phyloP scores from a whole-genome alignment of 2,797 vertebrate genomes.

The Crossoptilon crossoptilon region DNA sequence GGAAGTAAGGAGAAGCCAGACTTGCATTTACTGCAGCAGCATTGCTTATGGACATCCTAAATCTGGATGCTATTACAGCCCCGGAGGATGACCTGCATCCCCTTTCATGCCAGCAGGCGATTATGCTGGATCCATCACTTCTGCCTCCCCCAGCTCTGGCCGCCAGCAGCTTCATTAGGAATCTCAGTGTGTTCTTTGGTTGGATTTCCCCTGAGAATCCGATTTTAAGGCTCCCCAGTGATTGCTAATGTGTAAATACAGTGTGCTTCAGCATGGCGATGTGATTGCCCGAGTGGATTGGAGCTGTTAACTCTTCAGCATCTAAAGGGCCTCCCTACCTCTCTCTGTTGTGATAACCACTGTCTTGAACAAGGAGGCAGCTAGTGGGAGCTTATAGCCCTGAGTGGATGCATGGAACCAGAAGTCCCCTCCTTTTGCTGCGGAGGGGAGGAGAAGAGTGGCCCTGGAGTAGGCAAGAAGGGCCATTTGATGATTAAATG shows the following conservation, averaged over 20 bases:
- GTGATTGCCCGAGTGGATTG: slow-evolving; percentile 6
- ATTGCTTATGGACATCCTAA: not conserved
- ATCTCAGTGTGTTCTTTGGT: slow-evolving; percentile 46
- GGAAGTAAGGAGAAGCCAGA: not conserved
- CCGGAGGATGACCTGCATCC: not conserved
- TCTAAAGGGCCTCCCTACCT: not conserved
- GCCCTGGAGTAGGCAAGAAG: slow-evolving; percentile 37
- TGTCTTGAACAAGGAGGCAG: not conserved
- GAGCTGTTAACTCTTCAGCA: slow-evolving; percentile 42
- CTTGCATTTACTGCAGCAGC: not conserved
- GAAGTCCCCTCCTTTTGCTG: not conserved
- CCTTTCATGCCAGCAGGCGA: not conserved
- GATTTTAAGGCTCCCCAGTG: slow-evolving; percentile 50
- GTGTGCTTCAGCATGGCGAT: slow-evolving; percentile 26
- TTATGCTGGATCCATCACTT: not conserved
- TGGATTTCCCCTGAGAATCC: slow-evolving; percentile 63
- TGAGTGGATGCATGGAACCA: not conserved
- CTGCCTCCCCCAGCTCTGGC: not conserved
- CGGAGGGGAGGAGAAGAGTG: not conserved
- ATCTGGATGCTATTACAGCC: not conserved
- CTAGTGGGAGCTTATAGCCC: not conserved
- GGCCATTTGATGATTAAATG: slow-evolving; percentile 60
- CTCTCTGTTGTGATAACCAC: not conserved
- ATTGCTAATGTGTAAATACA: slow-evolving; percentile 64
- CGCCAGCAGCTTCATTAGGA: slow-evolving; percentile 8